Evolutionary conservation across 1,140 invertebrate species (phyloP), one percentile per base, ranked within the genome.

Genomic region (Bombus ignitus): DNA sequence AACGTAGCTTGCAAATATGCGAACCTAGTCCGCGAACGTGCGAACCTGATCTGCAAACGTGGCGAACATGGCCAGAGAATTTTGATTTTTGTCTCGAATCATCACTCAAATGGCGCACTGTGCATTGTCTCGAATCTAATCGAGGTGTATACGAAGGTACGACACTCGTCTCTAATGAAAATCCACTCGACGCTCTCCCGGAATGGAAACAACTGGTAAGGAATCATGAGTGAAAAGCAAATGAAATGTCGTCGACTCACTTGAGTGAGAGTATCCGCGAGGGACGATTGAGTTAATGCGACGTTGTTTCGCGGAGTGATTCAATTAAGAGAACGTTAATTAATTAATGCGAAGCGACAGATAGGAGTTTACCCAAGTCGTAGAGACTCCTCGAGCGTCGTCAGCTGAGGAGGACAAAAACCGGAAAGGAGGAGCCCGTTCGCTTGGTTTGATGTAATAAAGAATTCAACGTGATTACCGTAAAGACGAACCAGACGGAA

Each of bases 271-370:
- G 71, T 76, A 80, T 84, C 74, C 71, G 70, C 77, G 79, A 75
- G 59, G 75, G 80, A 91, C 89, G 57, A 87, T 84, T 66, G 77
- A 87, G 81, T 85, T 87, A 90, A 89, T 85, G 85, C 88, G 78
- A 68, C 89, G 82, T 83, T 83, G 87, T 86, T 85, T 91, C 87
- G 84, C 70, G 88, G 83, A 85, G 87, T 85, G 91, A 92, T 92
- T 90, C 91, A 92, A 92, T 92, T 92, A 92, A 90, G 85, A 86
- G 90, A 88, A 88, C 87, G 88, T 92, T 91, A 92, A 92, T 92
- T 92, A 91, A 91, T 91, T 92, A 91, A 90, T 90, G 65, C 87
- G 68, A 79, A 35, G 75, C 86, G 87, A 89, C 83, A 66, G 86
- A 88, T 62, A 81, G 82, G 72, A 90, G 76, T 90, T 90, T 88